Evolutionary conservation across 2,797 vertebrate genomes (phyloP), one percentile per base, ranked within the genome.

Genomic region (Agapornis canus): DNA sequence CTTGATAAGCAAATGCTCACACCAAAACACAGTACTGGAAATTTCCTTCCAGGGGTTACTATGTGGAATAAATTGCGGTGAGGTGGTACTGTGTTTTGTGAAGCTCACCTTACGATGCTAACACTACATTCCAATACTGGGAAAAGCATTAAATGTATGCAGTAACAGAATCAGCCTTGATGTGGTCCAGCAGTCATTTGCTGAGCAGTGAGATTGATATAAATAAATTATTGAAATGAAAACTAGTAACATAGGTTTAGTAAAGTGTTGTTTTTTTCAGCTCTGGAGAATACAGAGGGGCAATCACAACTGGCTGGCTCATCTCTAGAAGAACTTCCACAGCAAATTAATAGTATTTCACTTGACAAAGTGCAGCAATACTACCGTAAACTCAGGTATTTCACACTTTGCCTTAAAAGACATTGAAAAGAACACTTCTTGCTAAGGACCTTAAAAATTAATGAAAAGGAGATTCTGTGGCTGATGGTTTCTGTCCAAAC

Each of bases 311-410:
- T 96, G 37, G 92, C 96, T 68, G 94, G 95, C 52, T 98, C 91
- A 64, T 73, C 92, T 7, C 97, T 98, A 96, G 99, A 99, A 90
- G 99, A 99, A 85, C 97, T 99, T 90, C 98, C 99, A 95, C 99
- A 99, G 97, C 98, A 99, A 93, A 99, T 98, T 94, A 99, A 99
- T 13, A 96, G 98, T 3, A 81, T 98, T 84, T 99, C 99, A n/a
- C 98, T 99, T n/a, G 99, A 99, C 97, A 99, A 99, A 97, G 99
- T 99, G 91, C 99, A 99, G 95, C 98, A 98, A 89, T 99, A 99
- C 97, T 99, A 99, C 97, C 99, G 99, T 81, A 99, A 97, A 97
- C 99, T 99, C 98, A 99, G 99, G 99, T 99, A 97, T n/a, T 70
- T 56, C 19, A 11, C 66, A 39, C 27, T 91, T 88, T 42, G 18